Evolutionary conservation across 2,113 vertebrate species (phyloP).

Genomic region (Scophthalmus maximus): DNA sequence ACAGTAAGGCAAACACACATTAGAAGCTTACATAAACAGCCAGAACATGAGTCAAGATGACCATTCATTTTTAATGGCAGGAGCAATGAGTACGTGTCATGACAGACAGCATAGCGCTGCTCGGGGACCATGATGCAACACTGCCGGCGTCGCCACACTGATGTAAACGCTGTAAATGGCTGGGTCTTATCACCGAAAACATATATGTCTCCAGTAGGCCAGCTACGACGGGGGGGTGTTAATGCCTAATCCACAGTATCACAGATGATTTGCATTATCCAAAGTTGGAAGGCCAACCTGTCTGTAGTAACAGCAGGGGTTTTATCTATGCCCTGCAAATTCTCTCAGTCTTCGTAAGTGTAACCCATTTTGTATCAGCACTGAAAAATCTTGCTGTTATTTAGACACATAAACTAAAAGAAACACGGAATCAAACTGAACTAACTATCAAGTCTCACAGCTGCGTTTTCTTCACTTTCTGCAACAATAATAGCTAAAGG

Average conservation of each 20-base stretch:
- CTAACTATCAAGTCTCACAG: no score
- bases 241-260: not conserved
- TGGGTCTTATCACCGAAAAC: conserved; percentile 14
- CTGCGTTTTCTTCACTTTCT: no score
- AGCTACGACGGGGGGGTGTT: not conserved
- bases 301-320: not conserved
- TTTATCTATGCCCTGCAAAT: not conserved
- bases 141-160: conserved; percentile 1
- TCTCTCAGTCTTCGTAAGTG: no score
- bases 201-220: not conserved
- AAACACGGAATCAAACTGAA: no score
- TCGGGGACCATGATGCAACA: conserved; percentile 54
- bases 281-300: not conserved
- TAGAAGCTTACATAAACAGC: conserved; percentile 60
- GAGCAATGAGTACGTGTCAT: conserved; percentile 22
- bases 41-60: conserved; percentile 55
- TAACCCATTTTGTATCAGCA: no score
- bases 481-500: no score
- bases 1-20: conserved; percentile 47
- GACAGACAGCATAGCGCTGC: conserved; percentile 29
- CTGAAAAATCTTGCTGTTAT: no score
- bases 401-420: no score
- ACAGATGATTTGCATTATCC: conserved; percentile 1
- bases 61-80: conserved; percentile 68
- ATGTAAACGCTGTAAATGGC: conserved; percentile 22